Evolutionary conservation across 2,888 invertebrate species (phyloP).

Genomic region (Cecidostiba fungosa): DNA sequence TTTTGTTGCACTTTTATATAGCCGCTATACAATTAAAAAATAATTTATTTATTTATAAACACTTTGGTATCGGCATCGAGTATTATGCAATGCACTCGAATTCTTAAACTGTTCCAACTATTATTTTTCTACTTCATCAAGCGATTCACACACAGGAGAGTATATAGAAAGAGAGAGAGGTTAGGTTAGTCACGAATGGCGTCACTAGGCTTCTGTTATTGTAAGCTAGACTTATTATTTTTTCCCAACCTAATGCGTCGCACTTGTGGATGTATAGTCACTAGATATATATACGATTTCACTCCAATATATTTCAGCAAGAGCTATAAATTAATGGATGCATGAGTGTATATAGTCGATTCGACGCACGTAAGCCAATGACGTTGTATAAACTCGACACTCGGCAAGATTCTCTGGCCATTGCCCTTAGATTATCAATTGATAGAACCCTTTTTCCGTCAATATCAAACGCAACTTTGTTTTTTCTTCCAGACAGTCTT

Average conservation of each 20-base stretch:
- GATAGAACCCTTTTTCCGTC: background rate
- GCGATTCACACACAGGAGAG: background rate
- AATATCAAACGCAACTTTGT: background rate
- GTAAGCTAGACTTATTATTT: background rate
- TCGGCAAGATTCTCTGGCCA: background rate
- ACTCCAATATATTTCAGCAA: too few species aligned
- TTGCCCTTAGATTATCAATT: background rate
- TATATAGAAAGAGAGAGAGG: background rate
- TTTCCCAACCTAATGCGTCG: background rate
- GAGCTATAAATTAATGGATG: background rate
- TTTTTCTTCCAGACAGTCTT: background rate
- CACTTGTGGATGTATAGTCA: too few species aligned
- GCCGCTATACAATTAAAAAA: background rate
- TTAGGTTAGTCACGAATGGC: background rate
- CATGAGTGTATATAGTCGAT: background rate
- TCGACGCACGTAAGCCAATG: background rate
- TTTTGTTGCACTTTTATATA: background rate
- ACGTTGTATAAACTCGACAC: background rate
- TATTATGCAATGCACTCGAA: background rate
- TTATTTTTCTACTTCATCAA: slow-evolving; percentile 16
- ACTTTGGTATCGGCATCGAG: slow-evolving; percentile 1
- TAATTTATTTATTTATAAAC: background rate
- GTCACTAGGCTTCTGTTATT: background rate
- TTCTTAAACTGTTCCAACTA: slow-evolving; percentile 6
- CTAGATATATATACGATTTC: too few species aligned